Evolutionary conservation across 2,113 vertebrate species (phyloP).

Genomic region (Gallinago paraguaiae): DNA sequence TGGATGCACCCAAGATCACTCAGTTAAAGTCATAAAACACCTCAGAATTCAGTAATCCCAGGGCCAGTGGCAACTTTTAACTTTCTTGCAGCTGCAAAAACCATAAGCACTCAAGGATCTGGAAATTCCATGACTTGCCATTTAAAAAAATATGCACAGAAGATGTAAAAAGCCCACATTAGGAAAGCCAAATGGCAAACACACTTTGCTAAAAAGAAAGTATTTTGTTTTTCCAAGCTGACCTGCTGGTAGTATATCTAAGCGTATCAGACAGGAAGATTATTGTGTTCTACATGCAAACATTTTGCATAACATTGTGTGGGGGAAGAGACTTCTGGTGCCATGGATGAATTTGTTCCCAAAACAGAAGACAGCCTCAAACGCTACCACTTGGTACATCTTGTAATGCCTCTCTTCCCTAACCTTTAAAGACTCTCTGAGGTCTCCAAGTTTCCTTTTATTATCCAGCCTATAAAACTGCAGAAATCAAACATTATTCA

Average conservation of each 20-base stretch:
- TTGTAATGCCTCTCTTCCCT: conserved; percentile 24
- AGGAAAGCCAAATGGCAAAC: conserved; percentile 64
- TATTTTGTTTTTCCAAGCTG: conserved; percentile 23
- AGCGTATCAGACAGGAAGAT: conserved; percentile 25
- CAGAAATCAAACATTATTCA: conserved; percentile 9
- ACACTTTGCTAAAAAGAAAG: conserved; percentile 21
- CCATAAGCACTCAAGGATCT: conserved; percentile 62
- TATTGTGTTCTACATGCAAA: conserved; percentile 43
- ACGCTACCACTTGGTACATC: conserved; percentile 2
- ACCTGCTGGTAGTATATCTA: conserved; percentile 19
- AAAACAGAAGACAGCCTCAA: conserved; percentile 47
- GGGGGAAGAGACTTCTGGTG: conserved; percentile 1
- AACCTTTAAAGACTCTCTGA: conserved; percentile 15
- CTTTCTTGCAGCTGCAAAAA: conserved; percentile 70
- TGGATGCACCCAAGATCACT: conserved; percentile 54
- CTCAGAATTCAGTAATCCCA: conserved; percentile 65
- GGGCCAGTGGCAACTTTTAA: conserved; percentile 67
- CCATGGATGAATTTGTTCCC: neutral
- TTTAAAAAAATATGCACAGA: conserved; percentile 64
- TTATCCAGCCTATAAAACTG: conserved; percentile 28
- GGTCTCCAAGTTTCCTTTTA: conserved; percentile 27
- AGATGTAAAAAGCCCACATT: conserved; percentile 42
- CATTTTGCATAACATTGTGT: conserved; percentile 10
- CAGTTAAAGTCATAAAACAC: conserved; percentile 48
- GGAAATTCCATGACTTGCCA: conserved; percentile 62